A percentile compares a stretch with the other conserved stretches of the same genome.
Conservation (phyloP, 1,140 invertebrate species). For the Trichonephila clavata region DNA sequence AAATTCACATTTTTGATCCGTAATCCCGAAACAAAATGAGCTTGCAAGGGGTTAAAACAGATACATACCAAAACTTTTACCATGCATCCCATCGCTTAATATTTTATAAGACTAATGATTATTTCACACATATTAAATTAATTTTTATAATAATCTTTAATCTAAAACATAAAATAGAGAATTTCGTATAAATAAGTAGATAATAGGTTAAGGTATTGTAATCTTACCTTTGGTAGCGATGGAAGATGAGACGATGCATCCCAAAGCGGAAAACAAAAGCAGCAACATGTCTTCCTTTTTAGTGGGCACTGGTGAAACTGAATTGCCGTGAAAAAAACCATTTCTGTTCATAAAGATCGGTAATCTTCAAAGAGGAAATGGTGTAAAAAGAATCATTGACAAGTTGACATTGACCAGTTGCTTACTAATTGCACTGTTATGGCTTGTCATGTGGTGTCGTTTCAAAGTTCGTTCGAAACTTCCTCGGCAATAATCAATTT, state of each 20-base stretch:
- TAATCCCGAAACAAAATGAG: too few relatives aligned
- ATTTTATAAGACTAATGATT: too few relatives aligned
- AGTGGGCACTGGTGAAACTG: not conserved
- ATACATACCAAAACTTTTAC: too few relatives aligned
- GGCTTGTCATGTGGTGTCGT: not conserved
- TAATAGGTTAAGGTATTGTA: too few relatives aligned
- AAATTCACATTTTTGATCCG: too few relatives aligned
- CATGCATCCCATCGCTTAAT: too few relatives aligned
- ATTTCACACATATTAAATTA: too few relatives aligned
- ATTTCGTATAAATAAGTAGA: too few relatives aligned
- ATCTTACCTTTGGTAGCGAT: not conserved
- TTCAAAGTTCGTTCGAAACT: not conserved
- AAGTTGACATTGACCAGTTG: not conserved
- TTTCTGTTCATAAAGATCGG: too few relatives aligned
- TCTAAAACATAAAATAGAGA: too few relatives aligned
- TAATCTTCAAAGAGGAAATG: not conserved
- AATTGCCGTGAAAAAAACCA: not conserved
- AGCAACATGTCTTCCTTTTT: not conserved
- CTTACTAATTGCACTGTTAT: not conserved
- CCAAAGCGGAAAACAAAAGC: not conserved
- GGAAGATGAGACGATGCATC: not conserved
- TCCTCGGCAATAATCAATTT: not conserved
- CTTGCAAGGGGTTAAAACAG: too few relatives aligned
- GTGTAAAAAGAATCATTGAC: not conserved
- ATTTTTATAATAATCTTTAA: too few relatives aligned